A percentile compares a stretch with the other conserved stretches of the same genome.
Conservation (phyloP, 2,888 invertebrate genomes). For the Lycaena phlaeas region DNA sequence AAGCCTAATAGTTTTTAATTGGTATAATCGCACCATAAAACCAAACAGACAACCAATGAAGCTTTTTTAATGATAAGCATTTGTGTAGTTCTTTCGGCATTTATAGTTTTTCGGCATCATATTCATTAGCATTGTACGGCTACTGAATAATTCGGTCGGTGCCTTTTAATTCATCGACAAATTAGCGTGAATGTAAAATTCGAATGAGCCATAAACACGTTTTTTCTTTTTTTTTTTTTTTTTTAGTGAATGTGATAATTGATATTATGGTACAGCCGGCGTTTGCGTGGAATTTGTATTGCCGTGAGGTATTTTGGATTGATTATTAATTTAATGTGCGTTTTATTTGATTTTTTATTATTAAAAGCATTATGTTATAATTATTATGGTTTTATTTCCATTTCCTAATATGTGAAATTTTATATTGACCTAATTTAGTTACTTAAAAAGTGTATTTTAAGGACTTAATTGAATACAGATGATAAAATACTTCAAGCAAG, state of each 20-base stretch:
- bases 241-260: conserved; percentile 66
- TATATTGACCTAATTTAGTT: too few relatives aligned
- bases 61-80: conserved; percentile 53
- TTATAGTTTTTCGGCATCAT: conserved; percentile 45
- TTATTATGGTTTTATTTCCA: too few relatives aligned
- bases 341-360: background rate
- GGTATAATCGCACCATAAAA: conserved; percentile 62
- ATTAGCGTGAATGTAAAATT: conserved; percentile 70
- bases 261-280: conserved; percentile 56
- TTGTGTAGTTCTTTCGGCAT: conserved; percentile 43
- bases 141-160: conserved; percentile 68
- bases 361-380: too few relatives aligned
- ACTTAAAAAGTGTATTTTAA: too few relatives aligned
- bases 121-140: conserved; percentile 64
- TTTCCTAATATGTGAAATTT: too few relatives aligned
- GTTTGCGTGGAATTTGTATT: conserved; percentile 45
- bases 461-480: background rate
- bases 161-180: conserved; percentile 64
- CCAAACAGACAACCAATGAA: conserved; percentile 58
- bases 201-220: conserved; percentile 62
- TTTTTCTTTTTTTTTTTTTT: conserved; percentile 59
- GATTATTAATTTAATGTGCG: conserved; percentile 19
- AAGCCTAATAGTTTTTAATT: conserved; percentile 72
- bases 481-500: background rate
- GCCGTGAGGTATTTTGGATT: conserved; percentile 31